A percentile compares a stretch with the other conserved stretches of the same genome.
Conservation (phyloP, 2,797 vertebrate species). For the Ficedula albicollis region DNA sequence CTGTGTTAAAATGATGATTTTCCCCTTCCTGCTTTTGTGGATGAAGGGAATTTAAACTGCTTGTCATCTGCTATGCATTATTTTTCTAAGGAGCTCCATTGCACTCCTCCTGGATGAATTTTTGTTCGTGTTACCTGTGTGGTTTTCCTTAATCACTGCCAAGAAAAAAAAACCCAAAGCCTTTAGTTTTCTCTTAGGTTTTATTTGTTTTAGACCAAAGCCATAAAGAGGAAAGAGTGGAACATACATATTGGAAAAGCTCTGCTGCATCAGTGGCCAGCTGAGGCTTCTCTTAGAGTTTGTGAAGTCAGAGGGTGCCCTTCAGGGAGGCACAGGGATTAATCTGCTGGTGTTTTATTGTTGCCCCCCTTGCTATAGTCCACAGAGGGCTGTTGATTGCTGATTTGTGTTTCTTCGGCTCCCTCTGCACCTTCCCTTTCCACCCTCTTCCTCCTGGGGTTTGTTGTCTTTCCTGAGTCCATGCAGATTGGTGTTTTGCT, state of each 20-base stretch:
- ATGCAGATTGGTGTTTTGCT: not conserved
- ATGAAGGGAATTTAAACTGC: not conserved
- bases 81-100: not conserved
- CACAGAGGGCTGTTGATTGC: not conserved
- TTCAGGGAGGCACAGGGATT: not conserved
- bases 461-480: not conserved
- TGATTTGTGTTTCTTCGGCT: not conserved
- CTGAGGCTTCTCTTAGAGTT: not conserved
- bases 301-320: not conserved
- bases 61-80: not conserved
- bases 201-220: not conserved
- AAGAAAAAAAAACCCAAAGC: not conserved
- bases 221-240: not conserved
- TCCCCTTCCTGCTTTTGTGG: not conserved
- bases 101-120: not conserved
- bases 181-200: not conserved
- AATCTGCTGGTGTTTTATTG: not conserved
- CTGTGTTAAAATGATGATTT: not conserved
- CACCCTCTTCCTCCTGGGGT: not conserved
- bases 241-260: not conserved
- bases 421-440: not conserved
- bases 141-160: not conserved
- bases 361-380: not conserved
- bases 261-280: not conserved
- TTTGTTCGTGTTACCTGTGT: not conserved